A percentile compares a stretch with the other conserved stretches of the same genome.
These are phyloP conservation scores for Florisuga fusca DNA, from an alignment of 2,797 vertebrate genomes.

Conservation along the genomic window DNA sequence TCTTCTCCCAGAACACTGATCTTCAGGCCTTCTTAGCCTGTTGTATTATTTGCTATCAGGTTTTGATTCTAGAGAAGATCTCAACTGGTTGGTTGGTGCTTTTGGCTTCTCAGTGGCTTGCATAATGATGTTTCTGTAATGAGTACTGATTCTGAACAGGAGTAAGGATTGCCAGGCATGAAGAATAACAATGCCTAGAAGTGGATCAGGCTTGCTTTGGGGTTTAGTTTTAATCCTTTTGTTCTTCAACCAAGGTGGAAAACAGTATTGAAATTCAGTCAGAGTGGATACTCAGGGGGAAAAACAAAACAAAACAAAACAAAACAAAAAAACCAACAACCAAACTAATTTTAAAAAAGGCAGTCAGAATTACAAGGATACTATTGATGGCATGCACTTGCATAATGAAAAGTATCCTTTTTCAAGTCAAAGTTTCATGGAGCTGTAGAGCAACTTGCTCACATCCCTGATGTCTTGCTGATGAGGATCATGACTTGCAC, in stretches of 20 bases:
- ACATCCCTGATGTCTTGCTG: background rate
- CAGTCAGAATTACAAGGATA: background rate
- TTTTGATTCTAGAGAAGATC: conserved; percentile 13
- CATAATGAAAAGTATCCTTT: background rate
- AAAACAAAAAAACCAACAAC: too few species aligned
- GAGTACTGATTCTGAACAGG: background rate
- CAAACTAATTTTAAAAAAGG: background rate
- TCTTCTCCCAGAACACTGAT: background rate
- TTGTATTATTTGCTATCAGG: background rate
- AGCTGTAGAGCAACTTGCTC: background rate
- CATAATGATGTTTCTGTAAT: background rate
- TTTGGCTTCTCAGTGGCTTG: background rate
- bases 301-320: too few species aligned
- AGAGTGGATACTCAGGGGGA: background rate
- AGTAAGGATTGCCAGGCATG: background rate
- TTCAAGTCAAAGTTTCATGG: background rate
- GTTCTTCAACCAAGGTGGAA: background rate
- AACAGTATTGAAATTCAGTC: background rate
- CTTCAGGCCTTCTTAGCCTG: background rate
- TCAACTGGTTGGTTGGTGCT: background rate
- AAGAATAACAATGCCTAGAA: background rate
- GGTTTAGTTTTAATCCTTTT: background rate
- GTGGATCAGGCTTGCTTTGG: background rate
- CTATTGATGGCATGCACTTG: background rate
- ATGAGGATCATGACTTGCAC: fast-evolving